phyloP scores from a whole-genome alignment of 2,113 vertebrate species.

The Dromaius novaehollandiae region DNA sequence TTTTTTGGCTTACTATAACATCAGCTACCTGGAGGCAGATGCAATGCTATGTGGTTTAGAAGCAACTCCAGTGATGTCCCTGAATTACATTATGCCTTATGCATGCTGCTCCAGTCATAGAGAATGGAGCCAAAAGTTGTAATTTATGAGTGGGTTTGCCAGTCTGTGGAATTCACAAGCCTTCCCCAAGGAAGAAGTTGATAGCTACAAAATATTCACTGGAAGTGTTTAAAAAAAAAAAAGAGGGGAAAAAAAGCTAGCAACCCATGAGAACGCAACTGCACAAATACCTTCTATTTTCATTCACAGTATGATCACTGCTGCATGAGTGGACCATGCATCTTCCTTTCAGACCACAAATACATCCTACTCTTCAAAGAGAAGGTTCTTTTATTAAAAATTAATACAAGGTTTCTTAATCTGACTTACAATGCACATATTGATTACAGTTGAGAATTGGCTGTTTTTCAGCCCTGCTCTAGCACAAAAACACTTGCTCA shows the following conservation, averaged over 20 bases:
- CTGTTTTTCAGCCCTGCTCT: neutral
- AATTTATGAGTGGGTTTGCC: constrained; percentile 2
- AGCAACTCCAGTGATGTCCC: neutral
- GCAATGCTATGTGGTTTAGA: neutral
- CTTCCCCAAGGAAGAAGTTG: constrained; percentile 24
- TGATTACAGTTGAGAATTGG: neutral
- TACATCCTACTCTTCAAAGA: neutral
- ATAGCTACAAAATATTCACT: constrained; percentile 19
- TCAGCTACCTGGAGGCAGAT: neutral
- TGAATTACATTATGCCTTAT: neutral
- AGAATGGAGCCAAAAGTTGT: neutral
- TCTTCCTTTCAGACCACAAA: neutral
- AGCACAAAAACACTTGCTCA: neutral
- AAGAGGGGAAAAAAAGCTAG: neutral
- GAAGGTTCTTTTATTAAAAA: neutral
- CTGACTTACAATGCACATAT: neutral
- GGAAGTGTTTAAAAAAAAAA: neutral
- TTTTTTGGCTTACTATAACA: neutral
- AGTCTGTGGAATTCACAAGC: constrained; percentile 8
- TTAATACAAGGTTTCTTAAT: neutral
- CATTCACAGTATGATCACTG: neutral
- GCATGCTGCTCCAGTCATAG: neutral
- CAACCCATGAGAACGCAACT: neutral
- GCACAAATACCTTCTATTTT: neutral
- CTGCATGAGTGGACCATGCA: neutral